phyloP scores from a whole-genome alignment of 2,113 vertebrate species.

The Archilochus colubris region DNA sequence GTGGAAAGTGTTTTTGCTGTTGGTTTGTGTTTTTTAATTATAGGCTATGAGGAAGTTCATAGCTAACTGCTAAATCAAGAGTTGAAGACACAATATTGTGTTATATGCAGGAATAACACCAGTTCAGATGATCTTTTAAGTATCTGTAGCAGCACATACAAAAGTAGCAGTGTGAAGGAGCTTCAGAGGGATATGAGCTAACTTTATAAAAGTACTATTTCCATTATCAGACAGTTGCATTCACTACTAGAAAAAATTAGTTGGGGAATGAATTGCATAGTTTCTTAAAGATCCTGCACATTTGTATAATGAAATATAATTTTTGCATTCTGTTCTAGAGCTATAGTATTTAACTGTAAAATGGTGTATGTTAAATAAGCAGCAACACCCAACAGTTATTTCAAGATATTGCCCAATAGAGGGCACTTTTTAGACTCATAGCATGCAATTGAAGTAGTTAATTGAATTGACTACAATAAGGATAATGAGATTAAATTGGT shows the following conservation, averaged over 20 bases:
- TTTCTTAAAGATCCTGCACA: constrained; percentile 36
- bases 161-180: constrained; percentile 45
- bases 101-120: constrained; percentile 5
- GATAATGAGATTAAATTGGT: background rate
- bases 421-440: background rate
- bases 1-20: background rate
- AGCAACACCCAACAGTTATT: background rate
- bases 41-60: background rate
- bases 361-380: background rate
- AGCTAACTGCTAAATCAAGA: background rate
- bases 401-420: background rate
- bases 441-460: background rate
- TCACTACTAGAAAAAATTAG: constrained; percentile 60
- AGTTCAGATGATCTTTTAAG: constrained; percentile 54
- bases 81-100: background rate
- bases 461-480: background rate
- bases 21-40: background rate
- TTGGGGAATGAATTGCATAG: constrained; percentile 33
- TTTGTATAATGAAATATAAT: constrained; percentile 23
- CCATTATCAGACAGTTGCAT: constrained; percentile 29
- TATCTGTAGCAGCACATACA: constrained; percentile 14
- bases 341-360: background rate
- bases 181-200: constrained; percentile 35
- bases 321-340: background rate
- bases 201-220: constrained; percentile 69